A percentile compares a stretch with the other conserved stretches of the same genome.
phyloP scores from a whole-genome alignment of 1,140 invertebrate species.

The Kradibia gibbosae region DNA sequence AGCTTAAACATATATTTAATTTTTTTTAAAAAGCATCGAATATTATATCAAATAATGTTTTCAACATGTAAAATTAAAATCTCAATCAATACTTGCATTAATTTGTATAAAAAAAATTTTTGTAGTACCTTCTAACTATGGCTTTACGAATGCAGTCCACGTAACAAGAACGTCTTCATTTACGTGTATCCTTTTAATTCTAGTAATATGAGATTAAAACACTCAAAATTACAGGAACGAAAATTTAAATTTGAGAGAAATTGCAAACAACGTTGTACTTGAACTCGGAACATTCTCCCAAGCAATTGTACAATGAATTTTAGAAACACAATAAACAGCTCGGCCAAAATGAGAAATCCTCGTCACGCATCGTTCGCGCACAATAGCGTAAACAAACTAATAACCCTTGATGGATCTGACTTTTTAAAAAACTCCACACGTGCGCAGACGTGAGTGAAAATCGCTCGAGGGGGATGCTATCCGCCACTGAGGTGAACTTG shows the following conservation, averaged over 20 bases:
- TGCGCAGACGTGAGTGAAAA: not conserved
- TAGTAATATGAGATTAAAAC: not conserved
- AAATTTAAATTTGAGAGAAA: not conserved
- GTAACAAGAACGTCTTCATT: not conserved
- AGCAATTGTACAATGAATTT: not conserved
- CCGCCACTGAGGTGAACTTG: not conserved
- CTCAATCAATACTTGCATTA: too few relatives aligned
- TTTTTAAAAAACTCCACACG: not conserved
- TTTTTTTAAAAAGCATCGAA: too few relatives aligned
- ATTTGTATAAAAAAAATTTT: too few relatives aligned
- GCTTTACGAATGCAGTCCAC: too few relatives aligned
- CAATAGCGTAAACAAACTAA: conserved; percentile 6
- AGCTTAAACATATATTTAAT: too few relatives aligned
- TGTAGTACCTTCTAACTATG: too few relatives aligned
- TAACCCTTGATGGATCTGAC: not conserved
- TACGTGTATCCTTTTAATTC: not conserved
- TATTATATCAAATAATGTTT: too few relatives aligned
- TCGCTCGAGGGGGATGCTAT: conserved; percentile 7
- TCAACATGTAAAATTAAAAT: too few relatives aligned
- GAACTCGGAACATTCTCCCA: not conserved
- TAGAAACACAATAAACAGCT: not conserved
- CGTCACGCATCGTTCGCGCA: not conserved
- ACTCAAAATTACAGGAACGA: not conserved
- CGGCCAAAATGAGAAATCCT: not conserved
- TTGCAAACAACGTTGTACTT: not conserved